A percentile compares a stretch with the other conserved stretches of the same genome.
phyloP scores from a whole-genome alignment of 2,888 invertebrate species.

The Drosophila borborema region DNA sequence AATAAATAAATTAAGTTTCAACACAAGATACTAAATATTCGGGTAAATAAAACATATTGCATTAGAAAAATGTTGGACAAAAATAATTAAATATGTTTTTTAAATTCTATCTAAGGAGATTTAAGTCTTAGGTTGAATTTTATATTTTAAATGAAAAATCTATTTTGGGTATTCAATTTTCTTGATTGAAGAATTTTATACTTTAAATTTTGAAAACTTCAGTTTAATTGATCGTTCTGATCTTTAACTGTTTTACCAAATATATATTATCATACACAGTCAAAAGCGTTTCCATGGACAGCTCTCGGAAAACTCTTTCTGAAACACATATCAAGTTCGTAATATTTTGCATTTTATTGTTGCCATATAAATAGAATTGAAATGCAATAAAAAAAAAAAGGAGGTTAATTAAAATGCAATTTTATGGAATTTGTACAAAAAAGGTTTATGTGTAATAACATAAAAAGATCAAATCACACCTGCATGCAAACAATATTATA shows the following conservation, averaged over 20 bases:
- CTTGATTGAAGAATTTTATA: not conserved
- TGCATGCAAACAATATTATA: conserved; percentile 3
- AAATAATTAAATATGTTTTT: not conserved
- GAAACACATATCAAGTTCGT: conserved; percentile 13
- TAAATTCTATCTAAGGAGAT: not conserved
- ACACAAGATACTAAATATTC: conserved; percentile 9
- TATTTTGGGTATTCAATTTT: too few relatives aligned
- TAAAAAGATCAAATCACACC: not conserved
- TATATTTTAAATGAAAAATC: too few relatives aligned
- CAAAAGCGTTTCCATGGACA: not conserved
- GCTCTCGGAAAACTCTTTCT: not conserved
- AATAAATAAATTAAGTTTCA: conserved; percentile 64
- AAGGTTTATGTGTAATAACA: not conserved
- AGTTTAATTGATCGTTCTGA: too few relatives aligned
- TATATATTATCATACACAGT: too few relatives aligned
- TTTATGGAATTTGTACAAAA: conserved; percentile 7
- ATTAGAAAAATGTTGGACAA: conserved; percentile 2
- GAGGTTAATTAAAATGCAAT: conserved; percentile 3
- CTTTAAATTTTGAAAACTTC: not conserved
- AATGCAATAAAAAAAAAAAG: conserved; percentile 6
- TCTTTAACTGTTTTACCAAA: too few relatives aligned
- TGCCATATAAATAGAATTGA: conserved; percentile 5
- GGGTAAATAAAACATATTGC: conserved; percentile 15
- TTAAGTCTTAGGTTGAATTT: too few relatives aligned
- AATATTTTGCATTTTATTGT: conserved; percentile 32